Conservation (phyloP, 1,140 invertebrate species). For the Camponotus vicinus region DNA sequence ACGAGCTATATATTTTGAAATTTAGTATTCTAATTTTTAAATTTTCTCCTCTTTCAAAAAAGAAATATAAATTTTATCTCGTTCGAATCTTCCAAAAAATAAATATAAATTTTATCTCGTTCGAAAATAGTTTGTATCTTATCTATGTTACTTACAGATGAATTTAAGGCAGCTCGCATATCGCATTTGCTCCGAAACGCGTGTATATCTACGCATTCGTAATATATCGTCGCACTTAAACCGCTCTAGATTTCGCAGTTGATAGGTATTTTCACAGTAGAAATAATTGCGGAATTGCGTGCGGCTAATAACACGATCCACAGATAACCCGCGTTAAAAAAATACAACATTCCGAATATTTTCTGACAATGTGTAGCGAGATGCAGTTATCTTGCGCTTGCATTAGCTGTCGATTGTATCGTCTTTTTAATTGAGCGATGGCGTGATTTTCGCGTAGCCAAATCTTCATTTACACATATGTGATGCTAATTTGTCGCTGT, state of each 20-base stretch:
- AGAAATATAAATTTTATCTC: too few relatives aligned
- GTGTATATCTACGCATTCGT: background rate
- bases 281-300: conserved; percentile 35
- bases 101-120: too few relatives aligned
- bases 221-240: background rate
- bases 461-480: background rate
- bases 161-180: background rate
- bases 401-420: background rate
- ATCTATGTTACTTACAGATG: background rate
- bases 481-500: background rate
- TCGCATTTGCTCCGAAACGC: background rate
- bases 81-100: too few relatives aligned
- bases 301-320: conserved; percentile 11
- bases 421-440: conserved; percentile 12
- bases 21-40: too few relatives aligned
- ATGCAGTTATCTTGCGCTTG: conserved; percentile 18
- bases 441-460: background rate
- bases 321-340: conserved; percentile 12
- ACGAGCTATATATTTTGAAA: too few relatives aligned
- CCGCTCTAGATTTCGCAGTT: conserved; percentile 15
- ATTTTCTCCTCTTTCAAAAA: too few relatives aligned
- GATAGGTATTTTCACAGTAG: background rate
- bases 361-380: background rate
- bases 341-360: background rate
- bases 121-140: background rate